Base-by-base conservation (phyloP, 1,140 invertebrate species). In the Drosophila tani region DNA sequence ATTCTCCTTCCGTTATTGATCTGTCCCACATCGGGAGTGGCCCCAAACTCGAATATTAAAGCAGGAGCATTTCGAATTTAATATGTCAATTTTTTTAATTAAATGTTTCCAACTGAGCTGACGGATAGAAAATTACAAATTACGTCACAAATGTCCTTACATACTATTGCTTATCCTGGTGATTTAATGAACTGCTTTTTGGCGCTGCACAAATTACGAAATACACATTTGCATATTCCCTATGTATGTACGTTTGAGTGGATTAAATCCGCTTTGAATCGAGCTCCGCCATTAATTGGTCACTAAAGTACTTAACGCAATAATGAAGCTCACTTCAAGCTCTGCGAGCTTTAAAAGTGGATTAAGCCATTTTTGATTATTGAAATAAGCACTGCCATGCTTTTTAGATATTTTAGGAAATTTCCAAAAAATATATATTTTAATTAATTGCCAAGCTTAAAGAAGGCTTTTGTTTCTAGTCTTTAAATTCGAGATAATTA, bases 1-100 rank as follows among this genome's bases (percentile, higher is more conserved):
- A 81, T 63, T 74, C 62, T 51, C 56, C 51, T 32, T 46, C 14
- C 58, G 47, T 68, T 75, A 83, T 76, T 71, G 75, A 83, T 71
- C 75, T 55, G 21, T 69, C 80, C 63, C 63, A 68, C 79, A 81
- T 70, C 21, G 14, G 17, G 12, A 8, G 19, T 17, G 6, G 12
- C 19, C 19, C 38, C 8, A 0, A 14, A 3, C 19, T 15, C 5
- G 14, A 29, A 32, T 24, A 32, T 53, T 75, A 63, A 74, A 74
- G 58, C 15, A 19, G 3, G 8, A 35, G 17, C 45, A 50, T n/a
- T 40, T 47, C 3, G 4, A 59, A 71, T 73, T 49, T 8, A 71
- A 51, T 51, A 29, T 59, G 43, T 49, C 4, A 32, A 57, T 60
- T 69, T 38, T 21, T 38, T 47, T 73, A 60, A 74, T 74, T 73